Base-by-base conservation (phyloP, 1,140 invertebrate species). In the Scaptodrosophila lebanonensis region DNA sequence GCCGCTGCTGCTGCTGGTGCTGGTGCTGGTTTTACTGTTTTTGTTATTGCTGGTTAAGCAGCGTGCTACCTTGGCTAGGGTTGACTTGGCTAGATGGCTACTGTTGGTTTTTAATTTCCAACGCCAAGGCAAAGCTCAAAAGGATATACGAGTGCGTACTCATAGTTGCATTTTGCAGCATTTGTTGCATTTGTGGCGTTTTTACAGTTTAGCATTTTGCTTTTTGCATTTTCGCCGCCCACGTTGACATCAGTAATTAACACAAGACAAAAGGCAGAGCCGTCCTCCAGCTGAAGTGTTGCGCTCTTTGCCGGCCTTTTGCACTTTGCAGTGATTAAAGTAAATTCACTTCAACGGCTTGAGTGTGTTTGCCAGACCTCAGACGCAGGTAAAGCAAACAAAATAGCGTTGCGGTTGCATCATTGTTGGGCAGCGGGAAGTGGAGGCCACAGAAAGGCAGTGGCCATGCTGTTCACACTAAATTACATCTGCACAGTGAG, bases 51-150 rank as follows among this genome's bases (percentile, higher is more conserved):
- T 70, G 75, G 70, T 83, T 83, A 82, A 82, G 76, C 66, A 9
- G 22, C 22, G n/a, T n/a, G 8, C 22, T 25, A 25, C 22, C 22
- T 25, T 25, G 22, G 8, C 22, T 25, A 3, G 3, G 8, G 75
- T 49, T 50, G 72, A 50, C 66, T 59, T 68, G 56, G 75, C 68
- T 75, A n/a, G n/a, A 73, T 73, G 65, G 75, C 62, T 66, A 75
- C 57, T 82, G 75, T 82, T 82, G 76, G 75, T 82, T 82, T 82
- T 83, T 83, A 76, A 82, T 82, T 82, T 82, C 76, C 66, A 82
- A 52, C 61, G 56, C 61, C 54, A 47, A 64, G 13, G 33, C 30
- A 66, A 32, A 43, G 64, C 73, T 79, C 73, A 79, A 79, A n/a
- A 79, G 75, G 75, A 75, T 82, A 82, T 82, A 66, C 50, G 76